Evolutionary conservation across 2,888 invertebrate species (phyloP), one percentile per base, ranked within the genome.

Genomic region (Nomada fucata): DNA sequence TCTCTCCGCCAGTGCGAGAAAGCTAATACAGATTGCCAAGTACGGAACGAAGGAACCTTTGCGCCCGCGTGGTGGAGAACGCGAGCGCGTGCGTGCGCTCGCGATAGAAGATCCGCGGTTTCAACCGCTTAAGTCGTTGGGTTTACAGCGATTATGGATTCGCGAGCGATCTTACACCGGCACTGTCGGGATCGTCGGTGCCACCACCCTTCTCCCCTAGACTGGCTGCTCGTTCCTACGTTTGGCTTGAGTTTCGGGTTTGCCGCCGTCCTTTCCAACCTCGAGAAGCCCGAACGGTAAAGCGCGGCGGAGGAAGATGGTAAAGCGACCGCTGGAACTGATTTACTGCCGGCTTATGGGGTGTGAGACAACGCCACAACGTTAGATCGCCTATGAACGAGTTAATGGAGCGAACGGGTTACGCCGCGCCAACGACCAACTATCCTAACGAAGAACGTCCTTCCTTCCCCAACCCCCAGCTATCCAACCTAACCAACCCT

Each of bases 181-280:
- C 83, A 80, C 75, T 82, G 61, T 77, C 77, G 70, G 64, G 73
- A 61, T 81, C 81, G 55, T 69, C 55, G 60, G 50, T 42, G 42
- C 77, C 44, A 55, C 57, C 79, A 53, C 57, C 53, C 44, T 10
- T 20, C 57, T 65, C 53, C 76, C 69, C 75, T 52, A 70, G 65
- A 78, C 53, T 74, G 83, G 72, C 74, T 75, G 86, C 83, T 87
- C 86, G 82, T 89, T 90, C 90, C 87, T 89, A 87, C 92, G 92
- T 92, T 92, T 92, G 90, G 90, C 90, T 91, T 90, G 92, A 91
- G 92, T 92, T 91, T 92, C 90, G 88, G 90, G 91, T 89, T 92
- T 91, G 89, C 90, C 88, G 84, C 85, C 82, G 86, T 89, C 86
- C 86, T 85, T 76, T 77, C 81, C 67, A 70, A 82, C 60, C 69